These are phyloP conservation scores for Gymnarchus niloticus DNA, from an alignment of 2,113 vertebrate species.

Conservation along the genomic window DNA sequence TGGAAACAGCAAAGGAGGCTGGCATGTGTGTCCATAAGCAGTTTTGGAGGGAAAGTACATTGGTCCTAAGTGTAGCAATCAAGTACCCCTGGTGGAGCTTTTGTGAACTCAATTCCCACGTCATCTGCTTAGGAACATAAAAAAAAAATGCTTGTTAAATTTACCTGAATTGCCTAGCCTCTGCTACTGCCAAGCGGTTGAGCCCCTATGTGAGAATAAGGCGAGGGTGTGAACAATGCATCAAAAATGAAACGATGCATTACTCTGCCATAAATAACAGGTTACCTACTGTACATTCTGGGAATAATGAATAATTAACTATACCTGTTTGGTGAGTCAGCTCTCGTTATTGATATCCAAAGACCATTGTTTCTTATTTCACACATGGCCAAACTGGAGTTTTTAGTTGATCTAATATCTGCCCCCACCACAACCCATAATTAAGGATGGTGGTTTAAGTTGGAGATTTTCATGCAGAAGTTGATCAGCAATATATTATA, in stretches of 20 bases:
- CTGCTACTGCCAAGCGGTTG: not conserved
- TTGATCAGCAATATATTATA: constrained; percentile 54
- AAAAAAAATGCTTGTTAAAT: not conserved
- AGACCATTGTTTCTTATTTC: constrained; percentile 74
- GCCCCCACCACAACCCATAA: constrained; percentile 63
- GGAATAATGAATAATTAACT: constrained; percentile 10
- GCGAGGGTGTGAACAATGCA: not conserved
- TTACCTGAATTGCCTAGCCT: not conserved
- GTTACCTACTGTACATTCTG: not conserved
- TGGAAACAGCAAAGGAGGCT: no score
- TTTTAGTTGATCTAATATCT: constrained; percentile 69
- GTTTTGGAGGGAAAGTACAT: not conserved
- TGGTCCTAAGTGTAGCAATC: not conserved
- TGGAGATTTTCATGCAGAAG: constrained; percentile 61
- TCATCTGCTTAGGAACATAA: constrained; percentile 16
- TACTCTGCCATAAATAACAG: not conserved
- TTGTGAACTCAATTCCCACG: not conserved
- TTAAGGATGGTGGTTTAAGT: constrained; percentile 60
- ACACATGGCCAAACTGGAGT: constrained; percentile 67
- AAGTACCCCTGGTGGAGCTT: not conserved
- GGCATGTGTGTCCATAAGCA: not conserved
- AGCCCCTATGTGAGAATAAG: not conserved
- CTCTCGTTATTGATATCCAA: constrained; percentile 68
- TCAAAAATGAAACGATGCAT: not conserved
- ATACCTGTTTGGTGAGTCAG: constrained; percentile 14